Percentiles rank a stretch among this genome's conserved stretches.
Evolutionary conservation across 2,113 vertebrate genomes (phyloP).

Genomic region (Genyomyrus donnyi): DNA sequence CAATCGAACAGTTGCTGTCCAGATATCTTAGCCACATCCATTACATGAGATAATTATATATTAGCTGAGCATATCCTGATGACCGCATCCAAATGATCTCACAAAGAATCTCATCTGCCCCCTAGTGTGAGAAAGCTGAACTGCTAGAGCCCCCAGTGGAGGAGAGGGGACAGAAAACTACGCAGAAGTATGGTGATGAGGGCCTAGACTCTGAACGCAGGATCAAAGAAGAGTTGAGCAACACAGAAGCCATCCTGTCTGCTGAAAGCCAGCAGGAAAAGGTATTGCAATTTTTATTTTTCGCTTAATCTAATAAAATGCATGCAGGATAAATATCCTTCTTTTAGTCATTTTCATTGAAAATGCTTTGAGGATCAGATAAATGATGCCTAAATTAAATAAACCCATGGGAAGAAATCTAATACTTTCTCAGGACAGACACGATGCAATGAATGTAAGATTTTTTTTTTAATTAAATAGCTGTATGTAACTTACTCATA

Average conservation of each 20-base stretch:
- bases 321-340: neutral
- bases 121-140: conserved; percentile 85
- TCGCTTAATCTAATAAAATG: neutral
- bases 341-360: neutral
- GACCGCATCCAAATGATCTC: neutral
- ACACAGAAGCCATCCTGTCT: conserved; percentile 75
- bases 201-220: conserved; percentile 80
- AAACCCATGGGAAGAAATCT: neutral
- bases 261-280: conserved; percentile 83
- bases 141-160: conserved; percentile 85
- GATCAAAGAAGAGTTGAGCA: conserved; percentile 74
- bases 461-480: neutral
- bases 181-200: conserved; percentile 81
- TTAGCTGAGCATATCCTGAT: neutral
- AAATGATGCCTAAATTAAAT: neutral
- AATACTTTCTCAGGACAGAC: neutral
- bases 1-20: neutral
- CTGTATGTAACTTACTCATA: neutral
- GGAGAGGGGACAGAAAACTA: conserved; percentile 82
- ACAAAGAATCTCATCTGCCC: neutral
- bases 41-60: neutral
- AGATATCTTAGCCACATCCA: neutral
- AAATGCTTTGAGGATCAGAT: neutral
- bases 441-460: neutral
- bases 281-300: conserved; percentile 48